phyloP scores from a whole-genome alignment of 1,140 invertebrate species.

The Aphelinus atriplicis region DNA sequence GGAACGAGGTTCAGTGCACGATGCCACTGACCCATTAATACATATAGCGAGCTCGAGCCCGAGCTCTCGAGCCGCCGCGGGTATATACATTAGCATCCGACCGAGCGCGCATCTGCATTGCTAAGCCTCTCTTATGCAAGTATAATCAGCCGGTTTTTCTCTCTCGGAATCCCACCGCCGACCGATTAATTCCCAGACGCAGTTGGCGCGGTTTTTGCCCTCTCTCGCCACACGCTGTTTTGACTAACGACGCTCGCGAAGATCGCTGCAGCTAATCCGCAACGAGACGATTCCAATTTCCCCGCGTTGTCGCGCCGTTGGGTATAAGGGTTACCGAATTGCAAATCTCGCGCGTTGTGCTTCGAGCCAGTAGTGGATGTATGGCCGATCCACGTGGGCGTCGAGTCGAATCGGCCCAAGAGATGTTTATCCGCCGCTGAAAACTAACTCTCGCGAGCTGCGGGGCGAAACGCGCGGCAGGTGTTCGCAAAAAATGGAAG shows the following conservation, averaged over 20 bases:
- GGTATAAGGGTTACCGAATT: too few relatives aligned
- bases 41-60: slow-evolving; percentile 51
- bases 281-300: too few relatives aligned
- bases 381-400: slow-evolving; percentile 28
- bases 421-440: too few relatives aligned
- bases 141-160: slow-evolving; percentile 45
- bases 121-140: slow-evolving; percentile 48
- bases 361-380: background rate
- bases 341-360: too few relatives aligned
- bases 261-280: too few relatives aligned
- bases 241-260: too few relatives aligned
- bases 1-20: slow-evolving; percentile 53
- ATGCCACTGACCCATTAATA: slow-evolving; percentile 66
- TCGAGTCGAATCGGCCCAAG: slow-evolving; percentile 39
- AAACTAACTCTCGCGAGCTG: too few relatives aligned
- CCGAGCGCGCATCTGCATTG: slow-evolving; percentile 50
- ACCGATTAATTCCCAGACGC: too few relatives aligned
- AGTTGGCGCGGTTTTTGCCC: too few relatives aligned
- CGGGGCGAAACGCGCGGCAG: slow-evolving; percentile 46
- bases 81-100: too few relatives aligned
- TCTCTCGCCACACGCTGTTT: too few relatives aligned
- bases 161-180: background rate
- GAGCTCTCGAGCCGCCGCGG: slow-evolving; percentile 37
- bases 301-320: too few relatives aligned
- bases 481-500: slow-evolving; percentile 47